phyloP scores from a whole-genome alignment of 2,113 vertebrate species.

The Triplophysa siluroides region DNA sequence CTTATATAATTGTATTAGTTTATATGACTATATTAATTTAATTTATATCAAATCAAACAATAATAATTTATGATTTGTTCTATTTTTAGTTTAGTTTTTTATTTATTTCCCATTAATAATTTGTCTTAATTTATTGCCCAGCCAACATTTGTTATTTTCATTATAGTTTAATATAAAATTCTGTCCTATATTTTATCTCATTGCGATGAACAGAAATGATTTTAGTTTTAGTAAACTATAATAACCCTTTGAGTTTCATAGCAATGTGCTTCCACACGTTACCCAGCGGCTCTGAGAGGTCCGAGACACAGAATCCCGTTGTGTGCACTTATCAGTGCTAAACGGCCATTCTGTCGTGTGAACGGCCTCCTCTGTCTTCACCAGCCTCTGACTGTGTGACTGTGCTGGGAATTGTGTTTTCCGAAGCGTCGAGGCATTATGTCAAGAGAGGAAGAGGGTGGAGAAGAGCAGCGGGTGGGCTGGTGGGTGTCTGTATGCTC shows the following conservation, averaged over 20 bases:
- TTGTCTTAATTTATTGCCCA: too few species aligned
- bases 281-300: neutral
- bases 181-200: too few species aligned
- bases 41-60: too few species aligned
- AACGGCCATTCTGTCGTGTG: conserved; percentile 2
- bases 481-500: conserved; percentile 23
- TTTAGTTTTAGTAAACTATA: too few species aligned
- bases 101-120: too few species aligned
- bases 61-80: too few species aligned
- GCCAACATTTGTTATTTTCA: too few species aligned
- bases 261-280: neutral
- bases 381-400: neutral
- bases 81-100: too few species aligned
- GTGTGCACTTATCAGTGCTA: neutral
- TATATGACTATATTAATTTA: too few species aligned
- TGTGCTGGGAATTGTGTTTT: conserved; percentile 15
- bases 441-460: conserved; percentile 5
- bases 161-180: too few species aligned
- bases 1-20: too few species aligned
- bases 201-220: too few species aligned
- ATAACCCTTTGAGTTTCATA: neutral
- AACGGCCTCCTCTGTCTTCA: conserved; percentile 19
- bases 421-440: neutral
- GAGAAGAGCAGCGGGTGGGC: neutral
- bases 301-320: neutral